Conservation (phyloP, 2,797 vertebrate genomes). For the Malacoctenus gilli region DNA sequence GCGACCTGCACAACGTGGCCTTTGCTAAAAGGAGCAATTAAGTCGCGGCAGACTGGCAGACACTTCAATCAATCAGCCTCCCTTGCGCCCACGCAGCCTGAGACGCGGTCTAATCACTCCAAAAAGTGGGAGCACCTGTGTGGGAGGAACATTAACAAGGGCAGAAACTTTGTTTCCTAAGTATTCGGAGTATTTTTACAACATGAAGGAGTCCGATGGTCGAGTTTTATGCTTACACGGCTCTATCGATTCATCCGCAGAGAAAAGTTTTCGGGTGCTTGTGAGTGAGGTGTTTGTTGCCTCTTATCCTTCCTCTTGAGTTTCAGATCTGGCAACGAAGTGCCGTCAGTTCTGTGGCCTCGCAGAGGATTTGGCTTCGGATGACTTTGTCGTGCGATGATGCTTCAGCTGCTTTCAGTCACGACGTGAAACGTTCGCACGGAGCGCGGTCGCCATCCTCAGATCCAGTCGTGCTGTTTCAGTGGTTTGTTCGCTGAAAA, state of each 20-base stretch:
- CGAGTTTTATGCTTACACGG: too few species aligned
- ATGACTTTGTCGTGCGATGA: not conserved
- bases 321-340: constrained; percentile 12
- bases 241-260: too few species aligned
- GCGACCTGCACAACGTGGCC: not conserved
- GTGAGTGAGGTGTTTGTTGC: not conserved
- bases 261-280: not conserved
- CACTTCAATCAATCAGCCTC: not conserved
- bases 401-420: not conserved
- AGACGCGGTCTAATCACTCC: not conserved
- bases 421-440: not conserved
- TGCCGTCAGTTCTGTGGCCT: constrained; percentile 13
- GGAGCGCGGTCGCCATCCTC: too few species aligned
- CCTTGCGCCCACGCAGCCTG: constrained; percentile 2
- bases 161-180: not conserved
- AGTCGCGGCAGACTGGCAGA: not conserved
- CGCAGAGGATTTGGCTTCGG: not conserved
- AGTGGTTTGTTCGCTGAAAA: not conserved
- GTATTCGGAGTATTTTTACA: not conserved
- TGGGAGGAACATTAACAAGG: not conserved
- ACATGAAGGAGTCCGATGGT: not conserved
- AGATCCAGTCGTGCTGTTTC: not conserved
- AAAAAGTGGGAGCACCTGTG: constrained; percentile 8
- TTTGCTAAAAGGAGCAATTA: not conserved
- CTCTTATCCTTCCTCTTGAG: constrained; percentile 10